Evolutionary conservation across 2,113 vertebrate genomes (phyloP).

Genomic region (Telmatochromis sp.): DNA sequence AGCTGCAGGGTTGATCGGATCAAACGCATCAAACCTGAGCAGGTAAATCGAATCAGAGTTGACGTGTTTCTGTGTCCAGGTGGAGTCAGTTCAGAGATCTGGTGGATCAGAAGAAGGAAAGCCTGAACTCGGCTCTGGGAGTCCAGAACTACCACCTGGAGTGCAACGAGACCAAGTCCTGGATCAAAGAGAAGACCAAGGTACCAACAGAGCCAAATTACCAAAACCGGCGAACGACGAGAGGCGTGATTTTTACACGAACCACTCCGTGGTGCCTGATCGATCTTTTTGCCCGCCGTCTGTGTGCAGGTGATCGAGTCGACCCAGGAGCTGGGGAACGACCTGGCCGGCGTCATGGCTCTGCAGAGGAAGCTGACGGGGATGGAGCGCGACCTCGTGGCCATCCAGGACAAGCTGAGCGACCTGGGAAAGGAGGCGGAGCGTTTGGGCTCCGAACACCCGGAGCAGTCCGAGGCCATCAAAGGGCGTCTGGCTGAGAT

Average conservation of each 20-base stretch:
- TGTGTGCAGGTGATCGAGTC: constrained; percentile 84
- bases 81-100: constrained; percentile 98
- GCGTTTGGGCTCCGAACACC: constrained; percentile 84
- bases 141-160: constrained; percentile 99
- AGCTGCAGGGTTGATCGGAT: not conserved
- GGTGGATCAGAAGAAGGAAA: constrained; percentile 95
- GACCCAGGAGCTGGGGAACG: constrained; percentile 95
- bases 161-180: constrained; percentile 98
- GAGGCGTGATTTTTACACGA: not conserved
- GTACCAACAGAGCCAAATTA: not conserved
- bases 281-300: accelerated
- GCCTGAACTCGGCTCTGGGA: constrained; percentile 87
- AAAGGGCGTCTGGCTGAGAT: constrained; percentile 87
- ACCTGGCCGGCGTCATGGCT: constrained; percentile 95
- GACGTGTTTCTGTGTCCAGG: constrained; percentile 51
- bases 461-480: constrained; percentile 92
- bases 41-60: not conserved
- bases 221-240: accelerated
- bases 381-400: constrained; percentile 95
- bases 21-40: not conserved
- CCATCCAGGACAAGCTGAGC: constrained; percentile 91
- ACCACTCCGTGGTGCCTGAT: accelerated
- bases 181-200: constrained; percentile 99
- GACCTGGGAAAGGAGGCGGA: constrained; percentile 93
- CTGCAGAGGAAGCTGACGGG: constrained; percentile 96